These are phyloP conservation scores for Labia minor DNA, from an alignment of 2,888 invertebrate genomes.

Conservation along the genomic window DNA sequence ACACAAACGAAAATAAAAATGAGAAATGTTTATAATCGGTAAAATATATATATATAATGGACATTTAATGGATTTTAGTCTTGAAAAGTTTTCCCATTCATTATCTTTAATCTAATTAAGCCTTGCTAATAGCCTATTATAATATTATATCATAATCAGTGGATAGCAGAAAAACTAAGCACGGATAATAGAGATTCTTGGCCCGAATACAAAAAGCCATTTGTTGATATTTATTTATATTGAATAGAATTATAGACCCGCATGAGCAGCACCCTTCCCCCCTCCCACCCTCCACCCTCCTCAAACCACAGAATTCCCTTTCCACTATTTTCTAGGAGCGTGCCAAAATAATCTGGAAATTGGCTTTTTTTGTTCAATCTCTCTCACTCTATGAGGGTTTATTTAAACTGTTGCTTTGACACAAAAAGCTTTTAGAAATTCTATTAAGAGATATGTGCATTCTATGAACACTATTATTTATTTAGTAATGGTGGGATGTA, in stretches of 20 bases:
- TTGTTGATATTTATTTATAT: constrained; percentile 13
- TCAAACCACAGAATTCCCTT: too few species aligned
- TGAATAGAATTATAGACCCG: background rate
- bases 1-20: too few species aligned
- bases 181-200: background rate
- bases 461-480: background rate
- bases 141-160: too few species aligned
- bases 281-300: background rate
- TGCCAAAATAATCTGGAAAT: background rate
- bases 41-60: too few species aligned
- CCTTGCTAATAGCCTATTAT: too few species aligned
- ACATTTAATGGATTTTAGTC: too few species aligned
- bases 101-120: too few species aligned
- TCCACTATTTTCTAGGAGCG: background rate
- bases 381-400: too few species aligned
- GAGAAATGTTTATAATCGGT: too few species aligned
- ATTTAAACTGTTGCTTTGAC: constrained; percentile 2
- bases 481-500: too few species aligned
- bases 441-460: background rate
- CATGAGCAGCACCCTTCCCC: background rate
- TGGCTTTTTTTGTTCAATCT: constrained; percentile 3
- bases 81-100: too few species aligned
- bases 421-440: background rate
- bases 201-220: background rate
- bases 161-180: too few species aligned